Conservation (phyloP, 2,888 invertebrate genomes). For the Blera fallax region DNA sequence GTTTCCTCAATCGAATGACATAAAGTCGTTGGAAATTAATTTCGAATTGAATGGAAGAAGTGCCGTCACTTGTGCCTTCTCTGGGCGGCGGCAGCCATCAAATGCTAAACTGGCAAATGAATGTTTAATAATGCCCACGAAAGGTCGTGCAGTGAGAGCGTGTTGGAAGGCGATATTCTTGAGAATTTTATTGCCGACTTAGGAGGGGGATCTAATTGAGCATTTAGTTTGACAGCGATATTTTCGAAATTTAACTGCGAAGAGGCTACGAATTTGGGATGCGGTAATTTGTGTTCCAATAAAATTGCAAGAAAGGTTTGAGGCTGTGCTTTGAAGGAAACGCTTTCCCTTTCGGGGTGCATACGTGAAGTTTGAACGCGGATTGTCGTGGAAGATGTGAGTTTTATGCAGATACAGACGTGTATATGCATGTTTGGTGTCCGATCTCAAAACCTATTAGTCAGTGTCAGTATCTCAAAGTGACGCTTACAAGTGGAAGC, state of each 20-base stretch:
- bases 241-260: slow-evolving; percentile 31
- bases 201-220: slow-evolving; percentile 31
- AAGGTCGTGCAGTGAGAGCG: slow-evolving; percentile 1
- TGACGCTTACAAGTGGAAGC: too few species aligned
- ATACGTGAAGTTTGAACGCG: not conserved
- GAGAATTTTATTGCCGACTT: slow-evolving; percentile 10
- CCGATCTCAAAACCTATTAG: too few species aligned
- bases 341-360: not conserved
- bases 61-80: slow-evolving; percentile 44
- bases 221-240: slow-evolving; percentile 22
- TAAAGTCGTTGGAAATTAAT: slow-evolving; percentile 62
- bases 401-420: too few species aligned
- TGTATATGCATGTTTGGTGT: too few species aligned
- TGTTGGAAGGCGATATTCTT: not conserved
- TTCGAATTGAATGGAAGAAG: slow-evolving; percentile 42
- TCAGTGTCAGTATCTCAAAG: too few species aligned
- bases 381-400: too few species aligned
- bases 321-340: not conserved
- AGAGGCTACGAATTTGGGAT: not conserved
- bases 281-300: slow-evolving; percentile 9
- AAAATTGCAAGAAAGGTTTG: not conserved
- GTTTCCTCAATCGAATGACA: slow-evolving; percentile 18
- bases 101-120: slow-evolving; percentile 39
- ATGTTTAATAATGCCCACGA: slow-evolving; percentile 33
- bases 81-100: slow-evolving; percentile 14